Conservation (phyloP, 1,140 invertebrate species). For the Leptopilina boulardi region DNA sequence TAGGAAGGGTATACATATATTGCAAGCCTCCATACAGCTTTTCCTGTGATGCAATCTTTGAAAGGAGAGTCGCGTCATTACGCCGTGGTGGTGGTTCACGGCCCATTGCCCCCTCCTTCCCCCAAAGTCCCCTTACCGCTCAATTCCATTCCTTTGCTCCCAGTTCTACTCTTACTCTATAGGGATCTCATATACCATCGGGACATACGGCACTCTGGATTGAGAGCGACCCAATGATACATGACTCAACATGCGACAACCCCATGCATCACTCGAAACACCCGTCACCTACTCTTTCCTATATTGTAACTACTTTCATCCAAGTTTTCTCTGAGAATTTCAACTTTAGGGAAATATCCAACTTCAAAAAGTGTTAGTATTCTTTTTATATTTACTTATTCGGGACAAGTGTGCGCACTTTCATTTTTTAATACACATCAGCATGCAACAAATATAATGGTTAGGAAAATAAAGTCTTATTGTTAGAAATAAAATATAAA, state of each 20-base stretch:
- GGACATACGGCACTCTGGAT: slow-evolving; percentile 59
- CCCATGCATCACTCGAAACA: slow-evolving; percentile 59
- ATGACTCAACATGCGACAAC: slow-evolving; percentile 70
- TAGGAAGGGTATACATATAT: slow-evolving; percentile 45
- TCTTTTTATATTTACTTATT: neutral
- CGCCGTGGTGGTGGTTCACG: slow-evolving; percentile 72
- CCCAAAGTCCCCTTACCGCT: slow-evolving; percentile 47
- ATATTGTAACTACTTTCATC: slow-evolving; percentile 26
- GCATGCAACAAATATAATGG: no score
- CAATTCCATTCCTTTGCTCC: slow-evolving; percentile 52
- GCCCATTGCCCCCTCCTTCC: slow-evolving; percentile 70
- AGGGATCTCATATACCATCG: slow-evolving; percentile 43
- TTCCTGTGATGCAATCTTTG: slow-evolving; percentile 76
- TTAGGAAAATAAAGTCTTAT: no score
- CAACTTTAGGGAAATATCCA: neutral
- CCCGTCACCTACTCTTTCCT: slow-evolving; percentile 26
- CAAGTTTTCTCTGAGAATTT: neutral
- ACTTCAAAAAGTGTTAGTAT: neutral
- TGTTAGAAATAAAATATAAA: no score
- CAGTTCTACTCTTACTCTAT: slow-evolving; percentile 48
- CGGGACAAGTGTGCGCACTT: no score
- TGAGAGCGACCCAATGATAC: slow-evolving; percentile 69
- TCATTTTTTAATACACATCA: no score
- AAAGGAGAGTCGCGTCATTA: slow-evolving; percentile 77
- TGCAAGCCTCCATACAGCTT: slow-evolving; percentile 66